phyloP scores from a whole-genome alignment of 2,888 invertebrate genomes.

The Idaea biselata region DNA sequence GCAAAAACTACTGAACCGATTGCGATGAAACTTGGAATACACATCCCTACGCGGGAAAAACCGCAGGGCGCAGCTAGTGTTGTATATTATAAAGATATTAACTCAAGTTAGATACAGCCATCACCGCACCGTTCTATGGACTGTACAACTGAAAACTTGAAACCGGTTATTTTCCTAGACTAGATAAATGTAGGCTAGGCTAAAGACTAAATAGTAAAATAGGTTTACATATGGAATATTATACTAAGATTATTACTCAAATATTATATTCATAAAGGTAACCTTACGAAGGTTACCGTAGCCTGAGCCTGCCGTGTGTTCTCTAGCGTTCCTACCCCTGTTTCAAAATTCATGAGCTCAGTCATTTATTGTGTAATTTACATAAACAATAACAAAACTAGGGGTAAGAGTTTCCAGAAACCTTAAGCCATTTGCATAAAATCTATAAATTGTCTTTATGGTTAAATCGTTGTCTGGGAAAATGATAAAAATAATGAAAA shows the following conservation, averaged over 20 bases:
- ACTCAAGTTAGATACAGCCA: too few species aligned
- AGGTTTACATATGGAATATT: neutral
- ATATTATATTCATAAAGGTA: neutral
- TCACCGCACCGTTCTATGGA: too few species aligned
- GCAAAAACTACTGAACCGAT: too few species aligned
- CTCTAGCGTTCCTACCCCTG: neutral
- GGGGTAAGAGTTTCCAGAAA: constrained; percentile 9
- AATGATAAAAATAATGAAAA: neutral
- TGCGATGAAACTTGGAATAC: too few species aligned
- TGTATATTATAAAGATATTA: too few species aligned
- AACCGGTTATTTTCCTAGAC: too few species aligned
- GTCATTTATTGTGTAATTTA: constrained; percentile 20
- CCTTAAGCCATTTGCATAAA: neutral
- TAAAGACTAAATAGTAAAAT: neutral
- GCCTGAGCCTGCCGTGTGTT: neutral
- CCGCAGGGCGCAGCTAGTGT: too few species aligned
- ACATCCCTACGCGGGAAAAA: too few species aligned
- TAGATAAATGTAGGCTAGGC: too few species aligned
- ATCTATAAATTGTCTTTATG: neutral
- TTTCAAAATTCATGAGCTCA: constrained; percentile 20
- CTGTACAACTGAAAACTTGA: too few species aligned
- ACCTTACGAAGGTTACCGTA: too few species aligned
- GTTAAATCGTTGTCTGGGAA: neutral
- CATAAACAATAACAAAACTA: constrained; percentile 22
- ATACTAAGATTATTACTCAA: neutral